Evolutionary conservation across 1,140 invertebrate genomes (phyloP), one percentile per base, ranked within the genome.

Genomic region (Brachionus rubens): DNA sequence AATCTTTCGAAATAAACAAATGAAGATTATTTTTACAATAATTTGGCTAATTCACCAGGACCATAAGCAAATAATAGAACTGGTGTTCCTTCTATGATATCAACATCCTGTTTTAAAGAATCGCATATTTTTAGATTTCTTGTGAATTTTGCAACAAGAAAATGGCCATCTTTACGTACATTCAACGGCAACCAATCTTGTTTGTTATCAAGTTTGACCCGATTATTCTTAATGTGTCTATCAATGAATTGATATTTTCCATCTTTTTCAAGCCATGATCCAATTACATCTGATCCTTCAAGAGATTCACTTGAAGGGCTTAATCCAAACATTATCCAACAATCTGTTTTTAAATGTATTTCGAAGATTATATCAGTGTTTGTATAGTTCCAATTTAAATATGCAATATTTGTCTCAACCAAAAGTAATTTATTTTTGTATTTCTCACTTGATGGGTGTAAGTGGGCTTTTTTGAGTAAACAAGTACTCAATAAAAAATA

Each of bases 271-370:
- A 76, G n/a, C 52, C 65, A 76, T 21, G 33, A 59, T 14, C 72
- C 10, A 26, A 76, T 43, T 0, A 76, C 75, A 48, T 76, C 75
- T 9, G 75, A 76, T 7, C 30, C 33, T 24, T 76, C 36, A 2
- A 72, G 19, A 6, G 36, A 19, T 3, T 30, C 67, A 16, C 68
- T 43, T n/a, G n/a, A n/a, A 0, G 75, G 67, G 12, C 16, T 46
- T 1, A 76, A 48, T 9, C 75, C 75, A 41, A 76, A 67, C 36
- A 48, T 19, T 16, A 72, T 21, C 75, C 75, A 76, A 10, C 26
- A 36, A 43, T 41, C 30, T 4, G 75, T 76, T 30, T 43, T 41
- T 21, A 67, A 28, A 33, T 36, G 52, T 26, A 76, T 56, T 14
- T 76, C 75, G 21, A 76, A n/a, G 12, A 4, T 30, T 26, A 76